Evolutionary conservation across 2,797 vertebrate genomes (phyloP).

Genomic region (Tragelaphus eurycerus): DNA sequence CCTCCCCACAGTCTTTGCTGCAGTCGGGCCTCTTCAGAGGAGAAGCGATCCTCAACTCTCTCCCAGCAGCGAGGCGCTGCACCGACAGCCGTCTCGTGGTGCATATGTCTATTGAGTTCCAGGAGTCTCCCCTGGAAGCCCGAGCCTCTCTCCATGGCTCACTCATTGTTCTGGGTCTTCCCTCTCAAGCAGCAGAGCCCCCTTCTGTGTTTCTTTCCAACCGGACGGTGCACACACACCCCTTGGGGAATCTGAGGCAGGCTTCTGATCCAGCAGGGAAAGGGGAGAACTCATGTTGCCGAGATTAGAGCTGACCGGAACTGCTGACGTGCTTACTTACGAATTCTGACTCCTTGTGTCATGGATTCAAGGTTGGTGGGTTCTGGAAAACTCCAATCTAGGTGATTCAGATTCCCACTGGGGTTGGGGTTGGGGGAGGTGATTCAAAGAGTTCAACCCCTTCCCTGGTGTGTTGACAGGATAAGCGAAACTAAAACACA

Average conservation of each 20-base stretch:
- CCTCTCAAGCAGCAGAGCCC: not conserved
- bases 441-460: not conserved
- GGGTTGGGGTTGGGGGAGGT: fast-evolving
- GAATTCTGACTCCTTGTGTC: no score
- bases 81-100: not conserved
- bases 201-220: fast-evolving
- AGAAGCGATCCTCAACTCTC: not conserved
- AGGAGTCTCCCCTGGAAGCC: not conserved
- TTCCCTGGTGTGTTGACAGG: not conserved
- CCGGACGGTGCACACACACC: fast-evolving
- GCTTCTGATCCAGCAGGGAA: not conserved
- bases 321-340: not conserved
- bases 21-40: not conserved
- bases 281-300: not conserved
- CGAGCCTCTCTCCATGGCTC: not conserved
- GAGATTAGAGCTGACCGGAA: not conserved
- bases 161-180: not conserved
- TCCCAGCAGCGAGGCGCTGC: not conserved
- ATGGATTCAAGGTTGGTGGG: not conserved
- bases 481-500: not conserved
- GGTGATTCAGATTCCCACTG: not conserved
- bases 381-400: not conserved
- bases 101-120: not conserved
- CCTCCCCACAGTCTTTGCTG: not conserved
- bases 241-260: not conserved